Evolutionary conservation across 2,113 vertebrate species (phyloP).

Genomic region (Microtus pennsylvanicus): DNA sequence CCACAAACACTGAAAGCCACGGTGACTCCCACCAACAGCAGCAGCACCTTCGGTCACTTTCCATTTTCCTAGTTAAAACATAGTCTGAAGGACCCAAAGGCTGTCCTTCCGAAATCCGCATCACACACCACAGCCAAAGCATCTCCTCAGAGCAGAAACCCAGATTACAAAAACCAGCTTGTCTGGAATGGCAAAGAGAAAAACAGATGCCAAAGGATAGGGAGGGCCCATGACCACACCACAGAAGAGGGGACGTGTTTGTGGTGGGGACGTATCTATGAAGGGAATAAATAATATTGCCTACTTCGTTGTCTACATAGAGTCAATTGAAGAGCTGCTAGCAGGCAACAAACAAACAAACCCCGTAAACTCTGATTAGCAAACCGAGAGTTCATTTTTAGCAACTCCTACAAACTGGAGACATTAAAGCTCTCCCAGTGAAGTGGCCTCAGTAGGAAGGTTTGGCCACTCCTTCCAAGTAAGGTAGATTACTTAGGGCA

Average conservation of each 20-base stretch:
- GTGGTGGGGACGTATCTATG: too few species aligned
- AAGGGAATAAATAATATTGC: not conserved
- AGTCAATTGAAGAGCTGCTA: not conserved
- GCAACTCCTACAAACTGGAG: not conserved
- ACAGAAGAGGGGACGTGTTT: not conserved
- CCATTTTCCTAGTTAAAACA: slow-evolving; percentile 20
- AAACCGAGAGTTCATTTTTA: slow-evolving; percentile 9
- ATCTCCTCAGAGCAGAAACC: not conserved
- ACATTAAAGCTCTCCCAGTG: not conserved
- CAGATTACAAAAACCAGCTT: not conserved
- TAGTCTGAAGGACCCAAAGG: not conserved
- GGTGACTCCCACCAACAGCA: not conserved
- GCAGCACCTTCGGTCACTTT: not conserved
- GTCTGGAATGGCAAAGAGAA: not conserved
- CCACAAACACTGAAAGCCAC: not conserved
- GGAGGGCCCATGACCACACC: not conserved
- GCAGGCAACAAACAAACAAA: not conserved
- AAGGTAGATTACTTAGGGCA: not conserved
- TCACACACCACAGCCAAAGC: not conserved
- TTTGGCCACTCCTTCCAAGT: not conserved
- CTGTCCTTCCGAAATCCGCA: not conserved
- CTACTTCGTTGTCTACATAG: not conserved
- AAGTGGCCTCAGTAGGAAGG: not conserved
- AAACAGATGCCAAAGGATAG: not conserved
- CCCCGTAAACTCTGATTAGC: not conserved